phyloP scores from a whole-genome alignment of 2,797 vertebrate genomes.

The Molossus alvarezi region DNA sequence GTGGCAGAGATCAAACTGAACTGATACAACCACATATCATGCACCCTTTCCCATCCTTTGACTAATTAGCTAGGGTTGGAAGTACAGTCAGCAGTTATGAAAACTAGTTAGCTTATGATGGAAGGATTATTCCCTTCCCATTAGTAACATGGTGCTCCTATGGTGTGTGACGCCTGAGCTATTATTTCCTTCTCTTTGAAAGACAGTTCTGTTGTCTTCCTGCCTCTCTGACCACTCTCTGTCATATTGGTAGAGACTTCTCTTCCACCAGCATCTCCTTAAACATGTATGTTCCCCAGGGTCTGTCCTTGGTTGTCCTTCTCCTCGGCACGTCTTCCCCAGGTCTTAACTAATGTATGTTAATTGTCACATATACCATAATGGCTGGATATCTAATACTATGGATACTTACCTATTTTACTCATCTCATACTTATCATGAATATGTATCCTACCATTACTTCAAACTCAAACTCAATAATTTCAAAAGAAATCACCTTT shows the following conservation, averaged over 20 bases:
- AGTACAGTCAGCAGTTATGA: neutral
- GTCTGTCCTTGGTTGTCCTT: neutral
- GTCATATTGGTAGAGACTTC: neutral
- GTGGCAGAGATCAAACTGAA: neutral
- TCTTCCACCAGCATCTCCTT: neutral
- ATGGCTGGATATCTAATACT: neutral
- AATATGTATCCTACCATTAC: conserved; percentile 4
- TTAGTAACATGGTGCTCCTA: neutral
- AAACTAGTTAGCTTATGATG: neutral
- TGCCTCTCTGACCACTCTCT: neutral
- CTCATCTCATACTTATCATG: neutral
- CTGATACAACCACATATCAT: conserved; percentile 6
- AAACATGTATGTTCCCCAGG: neutral
- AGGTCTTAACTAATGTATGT: neutral
- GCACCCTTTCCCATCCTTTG: neutral
- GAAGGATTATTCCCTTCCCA: neutral
- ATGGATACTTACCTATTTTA: neutral
- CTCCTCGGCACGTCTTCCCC: neutral
- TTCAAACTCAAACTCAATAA: neutral
- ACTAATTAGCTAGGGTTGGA: neutral
- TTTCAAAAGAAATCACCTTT: conserved; percentile 6
- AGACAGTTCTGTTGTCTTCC: neutral
- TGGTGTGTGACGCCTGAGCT: neutral
- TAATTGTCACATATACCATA: neutral
- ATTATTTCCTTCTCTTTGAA: neutral